Conservation (phyloP, 2,113 vertebrate genomes). For the Corvus cornix region DNA sequence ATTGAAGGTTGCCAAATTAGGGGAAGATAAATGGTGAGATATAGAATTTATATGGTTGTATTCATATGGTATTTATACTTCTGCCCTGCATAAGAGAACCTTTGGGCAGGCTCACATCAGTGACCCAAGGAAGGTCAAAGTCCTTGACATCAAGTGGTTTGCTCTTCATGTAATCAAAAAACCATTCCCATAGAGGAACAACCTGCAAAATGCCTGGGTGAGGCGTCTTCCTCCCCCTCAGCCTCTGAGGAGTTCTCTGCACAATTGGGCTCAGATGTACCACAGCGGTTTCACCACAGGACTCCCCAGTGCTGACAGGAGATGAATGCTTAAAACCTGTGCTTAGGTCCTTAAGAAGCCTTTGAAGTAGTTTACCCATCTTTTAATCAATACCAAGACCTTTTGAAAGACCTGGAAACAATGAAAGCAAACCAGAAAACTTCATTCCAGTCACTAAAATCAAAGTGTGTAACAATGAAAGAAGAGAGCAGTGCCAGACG, state of each 20-base stretch:
- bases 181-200: accelerated
- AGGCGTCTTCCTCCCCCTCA: not conserved
- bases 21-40: not conserved
- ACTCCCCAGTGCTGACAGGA: not conserved
- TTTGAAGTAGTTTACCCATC: not conserved
- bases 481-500: not conserved
- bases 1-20: not conserved
- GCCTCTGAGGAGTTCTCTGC: not conserved
- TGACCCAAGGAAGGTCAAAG: not conserved
- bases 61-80: not conserved
- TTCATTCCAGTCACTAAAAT: not conserved
- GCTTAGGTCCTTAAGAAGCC: not conserved
- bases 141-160: not conserved
- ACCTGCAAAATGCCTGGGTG: not conserved
- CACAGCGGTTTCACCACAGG: not conserved
- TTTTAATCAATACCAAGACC: not conserved
- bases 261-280: not conserved
- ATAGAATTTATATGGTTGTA: not conserved
- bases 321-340: not conserved
- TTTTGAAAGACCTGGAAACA: not conserved
- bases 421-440: not conserved
- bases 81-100: not conserved
- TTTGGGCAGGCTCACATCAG: not conserved
- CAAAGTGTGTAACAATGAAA: not conserved
- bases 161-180: not conserved